Evolutionary conservation across 2,888 invertebrate species (phyloP), one percentile per base, ranked within the genome.

Genomic region (Mesorhabditis sp.): DNA sequence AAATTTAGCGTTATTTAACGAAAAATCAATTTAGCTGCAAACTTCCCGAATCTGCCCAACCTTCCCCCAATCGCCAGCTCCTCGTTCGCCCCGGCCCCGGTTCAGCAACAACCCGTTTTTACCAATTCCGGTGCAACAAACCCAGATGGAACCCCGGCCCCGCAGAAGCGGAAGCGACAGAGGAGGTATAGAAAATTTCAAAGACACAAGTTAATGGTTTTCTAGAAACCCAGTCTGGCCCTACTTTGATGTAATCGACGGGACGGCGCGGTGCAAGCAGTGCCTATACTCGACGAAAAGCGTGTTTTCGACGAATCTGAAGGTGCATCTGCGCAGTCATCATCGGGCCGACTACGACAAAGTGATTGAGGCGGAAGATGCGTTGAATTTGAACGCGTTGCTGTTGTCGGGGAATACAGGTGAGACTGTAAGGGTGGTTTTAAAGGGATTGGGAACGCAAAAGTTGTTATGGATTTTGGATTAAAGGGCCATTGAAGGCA

Each of bases 231-330:
- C 82, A 4, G 82, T 82, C 13, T 82, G 82, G 82, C 80, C 79
- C 10, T 81, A 82, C 67, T 82, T 82, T 65, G 76, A 80, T 62
- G 80, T 81, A 10, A 68, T 76, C 41, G 79, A 82, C 65, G 80
- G 80, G 62, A 77, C 77, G 10, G 80, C 81, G 50, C 64, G 75
- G 13, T 82, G 83, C 70, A 77, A 79, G 67, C 77, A 80, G 69
- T 83, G 83, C 68, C 74, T 78, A n/a, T 83, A 82, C 74, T 79
- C 73, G 64, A 83, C 83, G 4, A 78, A 78, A 67, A 80, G 79
- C 65, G 82, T 81, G 41, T 83, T 81, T 73, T 80, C 80, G 65
- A 83, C 83, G 4, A 83, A 83, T 72, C 72, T 83, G 15, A 83
- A 83, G 69, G 81, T 82, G 4, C 83, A 83, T 74, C 74, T 83